These are phyloP conservation scores for Gortyna flavago DNA, from an alignment of 2,888 invertebrate species.

Conservation along the genomic window DNA sequence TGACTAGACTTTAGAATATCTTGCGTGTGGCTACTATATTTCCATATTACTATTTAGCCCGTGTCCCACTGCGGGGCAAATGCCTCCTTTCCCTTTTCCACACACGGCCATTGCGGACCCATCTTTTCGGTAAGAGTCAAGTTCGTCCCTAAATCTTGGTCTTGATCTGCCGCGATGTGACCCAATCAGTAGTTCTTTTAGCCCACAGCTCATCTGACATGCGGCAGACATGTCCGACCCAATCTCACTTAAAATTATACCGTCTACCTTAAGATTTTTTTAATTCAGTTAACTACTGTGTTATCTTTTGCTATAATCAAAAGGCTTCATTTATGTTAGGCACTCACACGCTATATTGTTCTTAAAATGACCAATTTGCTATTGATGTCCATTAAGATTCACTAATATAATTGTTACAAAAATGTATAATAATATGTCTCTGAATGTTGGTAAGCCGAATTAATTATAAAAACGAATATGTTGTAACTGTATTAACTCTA, in stretches of 20 bases:
- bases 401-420: too few species aligned
- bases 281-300: not conserved
- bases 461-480: too few species aligned
- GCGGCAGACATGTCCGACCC: not conserved
- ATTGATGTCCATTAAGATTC: not conserved
- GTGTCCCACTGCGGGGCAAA: not conserved
- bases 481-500: too few species aligned
- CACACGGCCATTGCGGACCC: too few species aligned
- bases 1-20: not conserved
- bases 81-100: accelerated
- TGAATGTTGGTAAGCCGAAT: too few species aligned
- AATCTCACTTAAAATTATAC: too few species aligned
- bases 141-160: not conserved
- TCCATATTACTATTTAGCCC: not conserved
- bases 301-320: not conserved
- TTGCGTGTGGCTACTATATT: not conserved
- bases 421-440: too few species aligned
- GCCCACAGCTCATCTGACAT: too few species aligned
- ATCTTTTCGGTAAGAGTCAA: too few species aligned
- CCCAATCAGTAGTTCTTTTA: not conserved
- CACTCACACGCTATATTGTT: not conserved
- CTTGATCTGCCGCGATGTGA: not conserved
- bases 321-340: not conserved
- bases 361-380: not conserved
- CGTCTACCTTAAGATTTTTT: not conserved